Base-by-base conservation (phyloP, 2,888 invertebrate species). In the Tachina lurida region DNA sequence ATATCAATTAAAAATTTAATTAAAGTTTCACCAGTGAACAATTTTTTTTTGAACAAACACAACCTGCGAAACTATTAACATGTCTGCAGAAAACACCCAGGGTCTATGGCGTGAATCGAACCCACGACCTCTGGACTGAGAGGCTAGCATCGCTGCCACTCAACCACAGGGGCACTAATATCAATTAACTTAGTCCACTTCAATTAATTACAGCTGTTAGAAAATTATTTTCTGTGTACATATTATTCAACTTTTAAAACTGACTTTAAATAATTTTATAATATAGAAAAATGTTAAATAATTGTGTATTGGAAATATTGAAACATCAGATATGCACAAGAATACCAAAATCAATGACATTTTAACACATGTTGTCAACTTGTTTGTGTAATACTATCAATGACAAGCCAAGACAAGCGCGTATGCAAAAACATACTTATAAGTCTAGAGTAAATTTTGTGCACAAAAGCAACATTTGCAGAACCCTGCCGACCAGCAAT, bases 301-400 rank as follows among this genome's bases (percentile, higher is more conserved):
- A 74, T 49, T 13, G 2, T 52, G 31, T 17, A 65, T 68, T 49
- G 47, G 19, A 47, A 73, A 45, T 63, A 78, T 49, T 52, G 45
- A 43, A 54, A 22, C 45, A 75, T 47, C 70, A 56, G 47, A 70
- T 54, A 43, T 31, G 19, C 15, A 31, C 31, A 17, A 47, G 60
- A 58, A 54, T n/a, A 73, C 56, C 63, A 54, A 70, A 58, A 52
- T n/a, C 68, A 78, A 54, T 80, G 78, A 85, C 74, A 78, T 73
- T 79, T 83, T 75, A 86, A 83, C 86, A 86, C 86, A 83, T 86
- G 86, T 83, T 86, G 86, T 86, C 86, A 83, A 73, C 75, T 76
- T 79, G 75, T 79, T 73, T 65, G 82, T 22, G 2, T 79, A 83
- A 86, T 67, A 56, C 79, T 76, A 86, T 86, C 86, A 86, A 65